These are phyloP conservation scores for Doryteuthis pealeii DNA, from an alignment of 1,140 invertebrate genomes.

Conservation along the genomic window DNA sequence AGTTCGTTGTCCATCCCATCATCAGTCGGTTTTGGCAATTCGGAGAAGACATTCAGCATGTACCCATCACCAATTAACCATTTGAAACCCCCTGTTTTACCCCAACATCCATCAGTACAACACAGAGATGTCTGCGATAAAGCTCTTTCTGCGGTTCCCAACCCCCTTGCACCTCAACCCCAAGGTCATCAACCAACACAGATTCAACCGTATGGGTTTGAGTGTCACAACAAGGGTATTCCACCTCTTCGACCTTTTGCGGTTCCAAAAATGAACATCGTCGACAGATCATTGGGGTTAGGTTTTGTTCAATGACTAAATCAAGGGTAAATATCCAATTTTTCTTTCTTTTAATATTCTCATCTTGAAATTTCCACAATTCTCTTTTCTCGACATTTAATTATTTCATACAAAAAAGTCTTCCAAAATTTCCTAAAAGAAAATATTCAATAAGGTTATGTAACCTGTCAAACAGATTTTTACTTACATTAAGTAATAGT, in stretches of 20 bases:
- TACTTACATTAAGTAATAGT: too few relatives aligned
- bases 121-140: neutral
- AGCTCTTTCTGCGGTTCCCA: neutral
- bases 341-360: constrained; percentile 9
- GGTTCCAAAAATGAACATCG: constrained; percentile 11
- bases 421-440: too few relatives aligned
- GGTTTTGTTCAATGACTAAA: constrained; percentile 11
- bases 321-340: constrained; percentile 6
- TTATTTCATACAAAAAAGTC: too few relatives aligned
- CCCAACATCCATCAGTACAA: neutral
- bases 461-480: too few relatives aligned
- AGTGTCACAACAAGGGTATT: constrained; percentile 7
- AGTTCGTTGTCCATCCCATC: neutral
- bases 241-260: constrained; percentile 8
- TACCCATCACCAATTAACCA: constrained; percentile 10
- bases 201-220: constrained; percentile 8
- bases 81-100: neutral
- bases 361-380: neutral
- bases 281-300: constrained; percentile 7
- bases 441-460: too few relatives aligned
- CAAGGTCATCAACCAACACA: constrained; percentile 6
- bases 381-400: neutral
- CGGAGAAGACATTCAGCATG: constrained; percentile 8
- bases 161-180: neutral
- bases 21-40: neutral